Base-by-base conservation (phyloP, 2,113 vertebrate species). In the Peromyscus leucopus region DNA sequence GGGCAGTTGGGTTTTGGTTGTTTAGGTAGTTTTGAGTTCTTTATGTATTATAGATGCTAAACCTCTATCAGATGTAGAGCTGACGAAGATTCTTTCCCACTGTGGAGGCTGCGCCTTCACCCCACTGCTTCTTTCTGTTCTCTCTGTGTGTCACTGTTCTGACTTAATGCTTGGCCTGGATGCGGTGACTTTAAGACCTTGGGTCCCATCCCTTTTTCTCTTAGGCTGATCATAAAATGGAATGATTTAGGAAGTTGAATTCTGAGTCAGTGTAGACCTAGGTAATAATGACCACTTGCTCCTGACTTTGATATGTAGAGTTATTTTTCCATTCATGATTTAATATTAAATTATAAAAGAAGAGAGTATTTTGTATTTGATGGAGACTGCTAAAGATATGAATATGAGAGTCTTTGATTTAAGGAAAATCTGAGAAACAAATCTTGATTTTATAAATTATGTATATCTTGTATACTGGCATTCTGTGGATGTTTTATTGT, bases 261-360 rank as follows among this genome's bases (percentile, higher is more conserved):
- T 93, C 36, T 87, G 69, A 33, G 42, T 46, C 5, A 91, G 16
- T 39, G 59, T 5, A 93, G 28, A 75, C 22, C 42, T 2, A 3
- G 67, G 9, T 90, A 13, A 17, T 72, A 91, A 79, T 72, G 59
- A 48, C 28, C 93, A 74, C 89, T 3, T 91, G 36, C 31, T 83
- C 6, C 46, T 78, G 10, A 36, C 71, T 92, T 91, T 96, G 9
- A 39, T 71, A 28, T 46, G 26, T 17, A 46, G 33, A 63, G 13
- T 95, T 95, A 74, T 89, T 83, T 89, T 93, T 89, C 78, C 90
- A 74, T 55, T 80, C 7, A 42, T 67, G 39, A 39, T 12, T 76
- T 61, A 86, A 85, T 48, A 39, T 33, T 63, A 91, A 89, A 55
- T 63, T 91, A 36, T 65, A 69, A 93, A 89, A 94, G 78, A 88